Evolutionary conservation across 2,113 vertebrate genomes (phyloP).

Genomic region (Ancistrus triradiatus): DNA sequence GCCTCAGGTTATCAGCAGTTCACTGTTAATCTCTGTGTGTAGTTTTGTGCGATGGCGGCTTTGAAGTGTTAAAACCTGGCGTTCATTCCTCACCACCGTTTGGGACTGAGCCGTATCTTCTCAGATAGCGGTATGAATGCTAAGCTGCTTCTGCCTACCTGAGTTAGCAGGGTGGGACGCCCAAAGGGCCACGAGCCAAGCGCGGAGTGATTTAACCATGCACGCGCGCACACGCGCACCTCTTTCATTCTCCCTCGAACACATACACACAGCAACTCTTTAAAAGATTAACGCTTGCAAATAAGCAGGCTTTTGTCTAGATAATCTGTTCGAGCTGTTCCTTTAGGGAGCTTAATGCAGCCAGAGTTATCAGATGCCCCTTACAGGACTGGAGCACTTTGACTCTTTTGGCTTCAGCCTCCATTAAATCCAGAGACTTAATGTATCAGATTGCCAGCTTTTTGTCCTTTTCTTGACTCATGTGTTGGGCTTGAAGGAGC

Average conservation of each 20-base stretch:
- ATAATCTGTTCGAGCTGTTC: conserved; percentile 53
- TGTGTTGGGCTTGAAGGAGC: conserved; percentile 46
- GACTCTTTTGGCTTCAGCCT: conserved; percentile 41
- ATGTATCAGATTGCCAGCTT: conserved; percentile 52
- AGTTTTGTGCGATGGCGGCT: conserved; percentile 21
- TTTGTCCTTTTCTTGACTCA: conserved; percentile 56
- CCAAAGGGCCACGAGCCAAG: conserved; percentile 36
- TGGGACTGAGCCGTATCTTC: background rate
- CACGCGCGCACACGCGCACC: conserved; percentile 41
- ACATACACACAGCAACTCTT: conserved; percentile 48
- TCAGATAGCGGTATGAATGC: conserved; percentile 34
- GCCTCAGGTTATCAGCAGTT: conserved; percentile 45
- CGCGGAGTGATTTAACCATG: conserved; percentile 41
- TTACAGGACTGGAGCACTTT: conserved; percentile 50
- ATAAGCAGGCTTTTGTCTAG: conserved; percentile 46
- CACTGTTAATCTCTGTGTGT: conserved; percentile 42
- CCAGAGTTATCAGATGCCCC: conserved; percentile 65
- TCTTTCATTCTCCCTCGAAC: too few relatives aligned
- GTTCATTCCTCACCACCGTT: conserved; percentile 17
- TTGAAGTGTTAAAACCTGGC: conserved; percentile 40
- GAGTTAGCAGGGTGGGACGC: conserved; percentile 22
- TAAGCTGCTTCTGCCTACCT: conserved; percentile 43
- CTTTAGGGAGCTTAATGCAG: conserved; percentile 55
- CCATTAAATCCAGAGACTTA: conserved; percentile 47
- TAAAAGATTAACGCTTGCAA: conserved; percentile 59